Evolutionary conservation across 2,113 vertebrate genomes (phyloP), one percentile per base, ranked within the genome.

Genomic region (Xenopus laevis): DNA sequence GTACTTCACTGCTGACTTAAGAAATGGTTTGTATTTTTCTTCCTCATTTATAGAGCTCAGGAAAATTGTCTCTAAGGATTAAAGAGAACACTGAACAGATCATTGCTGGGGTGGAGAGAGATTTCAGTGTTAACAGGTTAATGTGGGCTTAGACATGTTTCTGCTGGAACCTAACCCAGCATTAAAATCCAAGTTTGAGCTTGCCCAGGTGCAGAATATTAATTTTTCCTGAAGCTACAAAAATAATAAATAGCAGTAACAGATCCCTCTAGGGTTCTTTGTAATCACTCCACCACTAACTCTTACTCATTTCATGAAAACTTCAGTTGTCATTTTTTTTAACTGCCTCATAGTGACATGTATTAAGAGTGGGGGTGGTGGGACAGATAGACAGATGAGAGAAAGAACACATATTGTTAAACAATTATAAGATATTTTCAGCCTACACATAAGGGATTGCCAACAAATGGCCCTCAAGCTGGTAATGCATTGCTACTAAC

Each of bases 181-280:
- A 0, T 47, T 66, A 16, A 53, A 27, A 18, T 30, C 21, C 60
- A 0, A 44, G 5, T 60, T 40, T 6, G 20, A 40, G 62, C 46
- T 30, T 58, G 21, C 15, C 16, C 20, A 27, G 63, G 59, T 59
- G 68, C 65, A 60, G 57, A 10, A 57, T 18, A 50, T 21, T 23
- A 66, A 77, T 77, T 77, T 74, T 77, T 70, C 74, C 74, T 46
- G 50, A 77, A 77, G 74, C 74, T 64, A 77, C 15, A 57, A 64
- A 57, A 77, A 70, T 75, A 75, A 75, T 68, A 75, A 68, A 75
- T 75, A 75, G 64, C 27, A 76, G 47, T 64, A 69, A 55, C 40
- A 45, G 65, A 40, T 45, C 74, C 66, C 74, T 76, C 65, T 40
- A 46, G 73, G 73, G 73, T 60, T 61, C 60, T 70, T 30, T 30